A percentile compares a stretch with the other conserved stretches of the same genome.
Evolutionary conservation across 2,113 vertebrate genomes (phyloP).

Genomic region (Mus pahari): DNA sequence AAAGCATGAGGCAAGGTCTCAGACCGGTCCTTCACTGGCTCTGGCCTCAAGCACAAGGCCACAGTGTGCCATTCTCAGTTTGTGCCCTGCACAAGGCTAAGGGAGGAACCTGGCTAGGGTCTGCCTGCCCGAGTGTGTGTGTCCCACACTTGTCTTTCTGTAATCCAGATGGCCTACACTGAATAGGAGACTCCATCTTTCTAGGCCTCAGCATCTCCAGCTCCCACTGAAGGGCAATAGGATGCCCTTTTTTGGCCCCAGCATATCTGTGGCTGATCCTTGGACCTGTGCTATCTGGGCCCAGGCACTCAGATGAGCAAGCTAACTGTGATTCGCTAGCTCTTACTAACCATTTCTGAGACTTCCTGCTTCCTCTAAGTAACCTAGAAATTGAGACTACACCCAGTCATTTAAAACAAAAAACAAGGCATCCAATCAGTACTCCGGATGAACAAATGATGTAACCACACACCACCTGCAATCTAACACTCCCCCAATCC

Average conservation of each 20-base stretch:
- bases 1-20: not conserved
- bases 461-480: not conserved
- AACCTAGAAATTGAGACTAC: not conserved
- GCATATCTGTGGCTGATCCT: not conserved
- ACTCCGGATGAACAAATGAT: not conserved
- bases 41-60: not conserved
- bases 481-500: no score
- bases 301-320: not conserved
- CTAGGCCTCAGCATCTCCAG: not conserved
- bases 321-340: not conserved
- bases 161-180: not conserved
- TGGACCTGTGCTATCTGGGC: no score
- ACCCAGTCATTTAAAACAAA: not conserved
- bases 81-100: not conserved
- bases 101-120: not conserved
- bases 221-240: not conserved
- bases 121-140: not conserved
- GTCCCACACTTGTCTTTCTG: not conserved
- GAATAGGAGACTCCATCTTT: not conserved
- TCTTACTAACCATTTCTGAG: not conserved
- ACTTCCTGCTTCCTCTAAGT: not conserved
- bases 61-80: not conserved
- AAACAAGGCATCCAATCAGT: not conserved
- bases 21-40: not conserved
- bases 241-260: not conserved